Conservation (phyloP, 2,113 vertebrate genomes). For the Leucoraja erinaceus region DNA sequence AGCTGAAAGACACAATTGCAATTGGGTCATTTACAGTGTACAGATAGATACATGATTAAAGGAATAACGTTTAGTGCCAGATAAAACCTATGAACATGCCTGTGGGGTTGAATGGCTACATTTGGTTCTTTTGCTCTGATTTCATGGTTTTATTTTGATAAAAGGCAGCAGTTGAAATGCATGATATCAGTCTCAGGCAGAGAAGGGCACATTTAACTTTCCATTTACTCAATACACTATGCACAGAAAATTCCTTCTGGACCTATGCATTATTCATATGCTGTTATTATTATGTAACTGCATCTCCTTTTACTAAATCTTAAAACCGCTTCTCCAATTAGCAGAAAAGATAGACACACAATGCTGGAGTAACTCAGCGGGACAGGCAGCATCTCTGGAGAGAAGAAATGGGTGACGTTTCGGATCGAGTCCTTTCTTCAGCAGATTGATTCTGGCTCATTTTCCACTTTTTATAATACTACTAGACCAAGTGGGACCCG, state of each 20-base stretch:
- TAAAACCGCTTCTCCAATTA: neutral
- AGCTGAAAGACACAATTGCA: no score
- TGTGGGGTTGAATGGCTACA: neutral
- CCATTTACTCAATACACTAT: constrained; percentile 21
- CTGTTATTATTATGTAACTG: neutral
- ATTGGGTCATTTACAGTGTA: no score
- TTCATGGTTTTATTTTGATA: neutral
- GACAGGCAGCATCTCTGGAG: no score
- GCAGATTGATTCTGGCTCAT: no score
- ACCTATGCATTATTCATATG: neutral
- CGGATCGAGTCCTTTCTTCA: no score
- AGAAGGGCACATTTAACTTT: neutral
- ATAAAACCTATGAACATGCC: neutral
- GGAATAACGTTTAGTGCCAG: no score
- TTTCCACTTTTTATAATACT: no score
- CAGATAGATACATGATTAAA: no score
- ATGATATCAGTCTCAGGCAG: neutral
- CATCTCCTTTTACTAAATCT: neutral
- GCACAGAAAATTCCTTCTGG: neutral
- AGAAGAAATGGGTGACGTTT: no score
- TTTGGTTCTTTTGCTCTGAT: neutral
- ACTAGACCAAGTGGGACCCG: no score
- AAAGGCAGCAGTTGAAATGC: neutral
- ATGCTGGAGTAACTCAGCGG: no score
- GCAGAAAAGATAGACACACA: no score